phyloP scores from a whole-genome alignment of 2,797 vertebrate species.

The Otolemur crassicaudatus region DNA sequence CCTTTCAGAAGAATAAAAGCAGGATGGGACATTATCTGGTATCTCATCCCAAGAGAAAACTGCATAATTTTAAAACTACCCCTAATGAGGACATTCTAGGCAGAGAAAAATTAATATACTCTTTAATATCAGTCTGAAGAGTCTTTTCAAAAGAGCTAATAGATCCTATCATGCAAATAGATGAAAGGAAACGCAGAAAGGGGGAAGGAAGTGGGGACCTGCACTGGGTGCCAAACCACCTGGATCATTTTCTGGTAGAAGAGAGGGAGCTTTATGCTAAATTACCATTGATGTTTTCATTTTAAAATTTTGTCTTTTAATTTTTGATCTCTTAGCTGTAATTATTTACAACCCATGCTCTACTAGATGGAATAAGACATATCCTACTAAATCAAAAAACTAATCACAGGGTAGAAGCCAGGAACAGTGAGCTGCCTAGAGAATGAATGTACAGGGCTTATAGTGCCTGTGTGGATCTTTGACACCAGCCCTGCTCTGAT shows the following conservation, averaged over 20 bases:
- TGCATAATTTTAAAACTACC: slow-evolving; percentile 61
- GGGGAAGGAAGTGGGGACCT: background rate
- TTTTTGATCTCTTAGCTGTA: slow-evolving; percentile 45
- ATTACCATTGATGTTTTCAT: slow-evolving; percentile 35
- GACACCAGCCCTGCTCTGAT: background rate
- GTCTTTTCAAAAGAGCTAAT: slow-evolving; percentile 68
- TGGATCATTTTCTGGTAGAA: slow-evolving; percentile 49
- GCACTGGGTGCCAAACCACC: background rate
- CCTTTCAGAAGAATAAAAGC: slow-evolving; percentile 64
- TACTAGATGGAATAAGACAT: slow-evolving; percentile 39
- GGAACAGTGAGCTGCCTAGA: background rate
- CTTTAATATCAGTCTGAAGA: slow-evolving; percentile 54
- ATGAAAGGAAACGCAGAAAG: slow-evolving; percentile 60
- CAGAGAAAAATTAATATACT: slow-evolving; percentile 35
- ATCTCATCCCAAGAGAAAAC: slow-evolving; percentile 53
- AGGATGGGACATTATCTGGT: slow-evolving; percentile 44
- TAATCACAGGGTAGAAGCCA: background rate
- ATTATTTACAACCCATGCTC: slow-evolving; percentile 64
- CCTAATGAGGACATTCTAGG: slow-evolving; percentile 43
- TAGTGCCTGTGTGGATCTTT: background rate
- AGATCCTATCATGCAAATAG: slow-evolving; percentile 55
- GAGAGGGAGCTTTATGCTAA: slow-evolving; percentile 59
- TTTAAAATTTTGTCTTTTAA: slow-evolving; percentile 54
- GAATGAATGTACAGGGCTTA: background rate
- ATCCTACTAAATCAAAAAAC: slow-evolving; percentile 44